Evolutionary conservation across 2,888 invertebrate species (phyloP).

Genomic region (Campoletis raptor): DNA sequence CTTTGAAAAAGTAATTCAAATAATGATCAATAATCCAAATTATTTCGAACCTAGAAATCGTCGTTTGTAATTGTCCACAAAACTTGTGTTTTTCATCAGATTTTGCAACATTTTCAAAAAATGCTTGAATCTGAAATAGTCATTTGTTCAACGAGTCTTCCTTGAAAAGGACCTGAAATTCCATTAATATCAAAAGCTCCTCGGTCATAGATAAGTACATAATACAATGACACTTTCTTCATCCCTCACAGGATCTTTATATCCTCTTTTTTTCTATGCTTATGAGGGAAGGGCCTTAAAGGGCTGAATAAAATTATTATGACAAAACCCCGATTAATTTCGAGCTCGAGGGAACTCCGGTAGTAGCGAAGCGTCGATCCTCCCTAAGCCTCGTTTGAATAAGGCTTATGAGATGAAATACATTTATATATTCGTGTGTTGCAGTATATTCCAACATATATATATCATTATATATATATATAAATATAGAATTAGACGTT

Average conservation of each 20-base stretch:
- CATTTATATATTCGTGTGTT: background rate
- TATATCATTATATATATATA: background rate
- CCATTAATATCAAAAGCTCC: background rate
- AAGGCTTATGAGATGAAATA: conserved; percentile 74
- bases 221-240: conserved; percentile 23
- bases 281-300: conserved; percentile 70
- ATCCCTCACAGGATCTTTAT: conserved; percentile 17
- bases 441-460: background rate
- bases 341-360: conserved; percentile 77
- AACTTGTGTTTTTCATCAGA: background rate
- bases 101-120: background rate
- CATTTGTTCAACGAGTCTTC: background rate
- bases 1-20: background rate
- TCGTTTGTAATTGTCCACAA: background rate
- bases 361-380: conserved; percentile 72
- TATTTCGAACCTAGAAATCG: background rate
- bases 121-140: background rate
- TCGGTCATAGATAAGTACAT: background rate
- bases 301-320: conserved; percentile 82
- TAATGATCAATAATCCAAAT: background rate
- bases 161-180: background rate
- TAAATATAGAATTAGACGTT: conserved; percentile 18
- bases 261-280: conserved; percentile 12
- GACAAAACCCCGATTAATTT: conserved; percentile 83
- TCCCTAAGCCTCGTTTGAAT: conserved; percentile 80